Conservation (phyloP, 1,140 invertebrate species). For the Onthophagus taurus region DNA sequence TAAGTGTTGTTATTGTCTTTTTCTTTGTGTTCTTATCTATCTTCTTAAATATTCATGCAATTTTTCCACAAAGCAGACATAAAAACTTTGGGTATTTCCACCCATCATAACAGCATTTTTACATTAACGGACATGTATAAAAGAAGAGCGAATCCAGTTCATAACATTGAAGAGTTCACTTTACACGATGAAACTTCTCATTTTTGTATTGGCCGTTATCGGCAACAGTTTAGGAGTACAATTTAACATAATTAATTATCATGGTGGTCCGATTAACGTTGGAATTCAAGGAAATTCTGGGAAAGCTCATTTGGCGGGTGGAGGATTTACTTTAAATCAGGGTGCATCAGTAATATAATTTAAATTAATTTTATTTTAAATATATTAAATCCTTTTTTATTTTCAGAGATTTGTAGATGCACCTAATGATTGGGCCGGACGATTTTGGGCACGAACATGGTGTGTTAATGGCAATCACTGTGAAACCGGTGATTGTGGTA, state of each 20-base stretch:
- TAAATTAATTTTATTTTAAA: background rate
- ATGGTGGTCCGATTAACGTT: conserved; percentile 25
- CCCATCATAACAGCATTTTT: too few species aligned
- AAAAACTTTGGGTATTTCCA: too few species aligned
- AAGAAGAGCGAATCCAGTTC: too few species aligned
- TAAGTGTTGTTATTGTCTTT: too few species aligned
- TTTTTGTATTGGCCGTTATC: background rate
- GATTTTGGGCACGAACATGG: conserved; percentile 39
- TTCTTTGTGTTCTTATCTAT: too few species aligned
- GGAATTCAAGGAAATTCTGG: conserved; percentile 30
- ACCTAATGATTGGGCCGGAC: conserved; percentile 29
- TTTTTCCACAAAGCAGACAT: too few species aligned
- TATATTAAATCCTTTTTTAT: background rate
- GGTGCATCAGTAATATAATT: conserved; percentile 22
- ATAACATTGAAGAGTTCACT: too few species aligned
- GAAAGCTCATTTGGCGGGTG: conserved; percentile 23
- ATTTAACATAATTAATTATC: conserved; percentile 27
- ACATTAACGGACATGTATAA: too few species aligned
- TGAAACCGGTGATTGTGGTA: conserved; percentile 39
- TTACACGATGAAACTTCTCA: too few species aligned
- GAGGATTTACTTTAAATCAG: conserved; percentile 26
- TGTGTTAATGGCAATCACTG: conserved; percentile 29
- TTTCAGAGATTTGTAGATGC: background rate
- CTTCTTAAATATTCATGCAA: too few species aligned
- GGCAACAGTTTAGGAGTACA: conserved; percentile 3